Conservation (phyloP, 1,140 invertebrate species). For the Doryteuthis pealeii region DNA sequence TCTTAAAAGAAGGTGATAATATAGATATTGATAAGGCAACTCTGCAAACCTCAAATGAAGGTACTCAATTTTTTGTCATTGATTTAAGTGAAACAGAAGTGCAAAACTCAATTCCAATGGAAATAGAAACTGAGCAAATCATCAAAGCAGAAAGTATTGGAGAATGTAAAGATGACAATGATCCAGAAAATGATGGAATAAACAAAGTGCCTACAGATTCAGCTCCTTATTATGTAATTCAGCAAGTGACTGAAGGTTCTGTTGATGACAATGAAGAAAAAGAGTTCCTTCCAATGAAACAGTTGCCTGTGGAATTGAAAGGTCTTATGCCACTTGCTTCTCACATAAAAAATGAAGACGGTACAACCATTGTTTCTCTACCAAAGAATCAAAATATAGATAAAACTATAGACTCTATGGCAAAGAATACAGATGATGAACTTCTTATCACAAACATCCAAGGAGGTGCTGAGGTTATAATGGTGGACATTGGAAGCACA, state of each 20-base stretch:
- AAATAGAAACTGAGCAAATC: constrained; percentile 8
- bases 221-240: constrained; percentile 2
- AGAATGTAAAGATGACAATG: neutral
- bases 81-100: neutral
- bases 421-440: neutral
- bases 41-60: neutral
- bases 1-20: neutral
- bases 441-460: neutral
- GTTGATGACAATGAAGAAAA: neutral
- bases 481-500: neutral
- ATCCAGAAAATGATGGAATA: neutral
- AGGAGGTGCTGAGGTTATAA: constrained; percentile 1
- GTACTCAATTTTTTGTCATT: constrained; percentile 5
- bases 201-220: neutral
- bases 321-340: neutral
- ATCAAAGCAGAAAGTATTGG: neutral
- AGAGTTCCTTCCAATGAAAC: neutral
- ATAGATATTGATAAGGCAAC: neutral
- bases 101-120: neutral
- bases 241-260: neutral
- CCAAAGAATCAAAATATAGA: neutral
- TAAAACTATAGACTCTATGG: neutral
- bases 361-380: neutral
- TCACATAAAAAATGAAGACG: neutral
- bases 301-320: neutral